A percentile compares a stretch with the other conserved stretches of the same genome.
Conservation (phyloP, 2,113 vertebrate species). For the Turdus rufiventris region DNA sequence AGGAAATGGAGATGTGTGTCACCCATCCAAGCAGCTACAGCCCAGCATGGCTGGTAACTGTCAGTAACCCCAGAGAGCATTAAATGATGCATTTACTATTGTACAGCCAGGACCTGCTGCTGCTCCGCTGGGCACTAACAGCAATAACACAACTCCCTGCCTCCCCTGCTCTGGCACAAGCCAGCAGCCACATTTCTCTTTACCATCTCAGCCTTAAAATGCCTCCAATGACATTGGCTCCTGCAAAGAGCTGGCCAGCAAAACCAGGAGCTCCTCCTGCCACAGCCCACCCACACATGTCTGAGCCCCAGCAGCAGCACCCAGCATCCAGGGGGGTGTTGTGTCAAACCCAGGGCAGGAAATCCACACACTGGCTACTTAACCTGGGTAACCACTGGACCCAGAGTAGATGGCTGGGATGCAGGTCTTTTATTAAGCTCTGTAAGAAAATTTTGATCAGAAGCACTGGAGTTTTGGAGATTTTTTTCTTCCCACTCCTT, state of each 20-base stretch:
- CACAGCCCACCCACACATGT: not conserved
- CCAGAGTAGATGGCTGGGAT: not conserved
- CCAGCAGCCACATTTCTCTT: not conserved
- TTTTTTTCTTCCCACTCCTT: not conserved
- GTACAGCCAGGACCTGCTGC: not conserved
- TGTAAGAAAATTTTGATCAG: not conserved
- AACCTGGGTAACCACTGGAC: accelerated
- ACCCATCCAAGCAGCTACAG: not conserved
- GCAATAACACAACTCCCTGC: not conserved
- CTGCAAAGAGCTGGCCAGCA: not conserved
- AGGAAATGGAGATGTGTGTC: not conserved
- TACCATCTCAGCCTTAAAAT: not conserved
- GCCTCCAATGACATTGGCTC: not conserved
- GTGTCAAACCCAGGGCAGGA: not conserved
- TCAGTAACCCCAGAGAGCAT: not conserved
- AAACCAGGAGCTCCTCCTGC: not conserved
- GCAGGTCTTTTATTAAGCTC: not conserved
- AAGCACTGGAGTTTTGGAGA: not conserved
- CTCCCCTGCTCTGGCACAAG: not conserved
- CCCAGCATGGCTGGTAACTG: not conserved
- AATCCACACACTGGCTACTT: accelerated
- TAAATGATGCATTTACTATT: not conserved
- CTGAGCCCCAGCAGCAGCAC: not conserved
- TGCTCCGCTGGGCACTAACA: not conserved
- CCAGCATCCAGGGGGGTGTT: accelerated